Percentiles rank a stretch among this genome's conserved stretches.
phyloP scores from a whole-genome alignment of 2,888 invertebrate species.

The Eristalis tenax region DNA sequence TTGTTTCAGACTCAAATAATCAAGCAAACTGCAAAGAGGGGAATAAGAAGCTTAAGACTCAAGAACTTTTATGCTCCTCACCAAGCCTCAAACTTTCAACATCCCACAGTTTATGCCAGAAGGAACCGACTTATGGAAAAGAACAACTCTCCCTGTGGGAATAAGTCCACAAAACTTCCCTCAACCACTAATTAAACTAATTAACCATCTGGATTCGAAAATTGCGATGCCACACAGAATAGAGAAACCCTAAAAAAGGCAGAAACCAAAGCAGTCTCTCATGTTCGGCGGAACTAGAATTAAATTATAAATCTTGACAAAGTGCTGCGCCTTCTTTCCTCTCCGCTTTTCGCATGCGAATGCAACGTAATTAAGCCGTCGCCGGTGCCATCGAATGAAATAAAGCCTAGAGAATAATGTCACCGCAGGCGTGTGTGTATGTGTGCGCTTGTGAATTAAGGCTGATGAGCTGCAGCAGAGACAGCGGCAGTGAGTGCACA shows the following conservation, averaged over 20 bases:
- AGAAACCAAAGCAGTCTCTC: background rate
- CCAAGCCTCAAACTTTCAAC: too few relatives aligned
- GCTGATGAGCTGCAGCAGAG: background rate
- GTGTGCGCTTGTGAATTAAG: background rate
- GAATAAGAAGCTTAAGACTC: too few relatives aligned
- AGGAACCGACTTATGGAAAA: background rate
- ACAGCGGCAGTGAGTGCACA: background rate
- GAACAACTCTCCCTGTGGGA: background rate
- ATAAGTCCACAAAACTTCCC: background rate
- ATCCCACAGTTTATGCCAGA: too few relatives aligned
- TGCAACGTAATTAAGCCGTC: background rate
- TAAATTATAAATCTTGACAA: conserved; percentile 32
- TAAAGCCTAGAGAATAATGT: background rate
- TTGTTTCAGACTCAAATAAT: too few relatives aligned
- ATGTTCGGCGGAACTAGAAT: conserved; percentile 6
- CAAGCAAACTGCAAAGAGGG: too few relatives aligned
- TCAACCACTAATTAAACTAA: background rate
- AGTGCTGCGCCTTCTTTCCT: conserved; percentile 15
- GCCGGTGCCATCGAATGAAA: background rate
- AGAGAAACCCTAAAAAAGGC: background rate
- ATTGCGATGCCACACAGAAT: background rate
- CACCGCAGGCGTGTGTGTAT: background rate
- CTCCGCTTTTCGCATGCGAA: conserved; percentile 3
- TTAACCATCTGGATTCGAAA: background rate
- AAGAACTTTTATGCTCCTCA: too few relatives aligned